Percentiles rank a stretch among this genome's conserved stretches.
phyloP scores from a whole-genome alignment of 1,140 invertebrate genomes.

The Tetramorium simillimum region DNA sequence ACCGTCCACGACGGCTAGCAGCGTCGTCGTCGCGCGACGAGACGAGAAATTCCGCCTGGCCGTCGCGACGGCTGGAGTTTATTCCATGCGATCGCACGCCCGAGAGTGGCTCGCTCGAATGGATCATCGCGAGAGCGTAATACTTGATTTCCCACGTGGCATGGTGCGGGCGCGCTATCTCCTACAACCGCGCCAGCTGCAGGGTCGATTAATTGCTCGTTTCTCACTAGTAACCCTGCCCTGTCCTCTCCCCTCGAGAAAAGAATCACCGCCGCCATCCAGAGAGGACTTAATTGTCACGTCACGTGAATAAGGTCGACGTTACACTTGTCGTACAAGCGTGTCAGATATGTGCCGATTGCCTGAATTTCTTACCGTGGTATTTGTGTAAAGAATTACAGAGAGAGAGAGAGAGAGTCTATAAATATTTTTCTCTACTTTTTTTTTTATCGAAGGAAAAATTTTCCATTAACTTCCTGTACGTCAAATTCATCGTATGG shows the following conservation, averaged over 20 bases:
- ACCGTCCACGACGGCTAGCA: slow-evolving; percentile 33
- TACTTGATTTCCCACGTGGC: slow-evolving; percentile 73
- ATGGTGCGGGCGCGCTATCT: slow-evolving; percentile 50
- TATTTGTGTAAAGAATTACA: too few relatives aligned
- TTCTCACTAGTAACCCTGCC: slow-evolving; percentile 22
- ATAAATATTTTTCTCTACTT: neutral
- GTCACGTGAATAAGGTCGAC: neutral
- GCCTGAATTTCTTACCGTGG: neutral
- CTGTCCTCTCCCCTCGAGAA: neutral
- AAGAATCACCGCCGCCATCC: slow-evolving; percentile 17
- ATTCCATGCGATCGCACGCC: slow-evolving; percentile 31
- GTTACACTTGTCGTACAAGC: neutral
- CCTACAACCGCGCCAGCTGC: slow-evolving; percentile 8
- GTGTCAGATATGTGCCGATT: neutral
- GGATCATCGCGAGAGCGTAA: slow-evolving; percentile 56
- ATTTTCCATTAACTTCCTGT: slow-evolving; percentile 9
- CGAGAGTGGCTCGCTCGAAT: slow-evolving; percentile 31
- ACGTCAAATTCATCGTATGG: neutral
- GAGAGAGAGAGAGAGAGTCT: too few relatives aligned
- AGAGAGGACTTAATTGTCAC: slow-evolving; percentile 48
- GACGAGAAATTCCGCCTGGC: neutral
- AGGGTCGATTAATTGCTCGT: slow-evolving; percentile 60
- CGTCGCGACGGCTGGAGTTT: slow-evolving; percentile 40
- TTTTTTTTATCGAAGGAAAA: neutral
- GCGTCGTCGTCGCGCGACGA: slow-evolving; percentile 14